Evolutionary conservation across 2,113 vertebrate species (phyloP).

Genomic region (Crotophaga sulcirostris): DNA sequence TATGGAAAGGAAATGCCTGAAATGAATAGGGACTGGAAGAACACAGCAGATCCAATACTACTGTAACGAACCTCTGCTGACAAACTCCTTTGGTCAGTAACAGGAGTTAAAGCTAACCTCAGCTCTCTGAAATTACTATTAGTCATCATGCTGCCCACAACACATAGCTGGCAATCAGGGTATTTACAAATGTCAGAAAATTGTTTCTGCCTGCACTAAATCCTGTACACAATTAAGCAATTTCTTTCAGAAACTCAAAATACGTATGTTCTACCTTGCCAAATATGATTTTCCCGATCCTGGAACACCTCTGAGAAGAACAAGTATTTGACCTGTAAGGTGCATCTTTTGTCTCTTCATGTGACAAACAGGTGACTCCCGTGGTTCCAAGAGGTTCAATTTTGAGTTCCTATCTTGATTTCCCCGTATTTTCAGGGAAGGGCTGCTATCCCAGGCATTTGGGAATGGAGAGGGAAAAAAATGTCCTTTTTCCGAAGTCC

Average conservation of each 20-base stretch:
- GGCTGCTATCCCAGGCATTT: constrained; percentile 63
- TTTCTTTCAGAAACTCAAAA: constrained; percentile 35
- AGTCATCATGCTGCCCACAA: neutral
- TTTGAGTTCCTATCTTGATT: constrained; percentile 66
- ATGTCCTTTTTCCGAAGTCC: constrained; percentile 43
- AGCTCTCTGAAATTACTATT: neutral
- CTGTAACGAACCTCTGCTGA: neutral
- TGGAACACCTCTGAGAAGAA: constrained; percentile 93
- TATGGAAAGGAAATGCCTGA: neutral
- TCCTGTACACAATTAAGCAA: neutral
- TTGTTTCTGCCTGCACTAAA: neutral
- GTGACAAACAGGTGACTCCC: constrained; percentile 57
- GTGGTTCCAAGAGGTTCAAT: constrained; percentile 49
- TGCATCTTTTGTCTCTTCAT: constrained; percentile 75
- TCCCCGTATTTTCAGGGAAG: constrained; percentile 79
- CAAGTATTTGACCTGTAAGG: constrained; percentile 84
- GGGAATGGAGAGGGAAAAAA: constrained; percentile 62
- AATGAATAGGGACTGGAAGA: neutral
- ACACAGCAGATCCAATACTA: neutral
- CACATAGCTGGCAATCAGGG: neutral
- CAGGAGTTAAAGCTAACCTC: neutral
- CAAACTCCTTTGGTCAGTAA: neutral
- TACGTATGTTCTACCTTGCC: constrained; percentile 84
- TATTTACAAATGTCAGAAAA: neutral
- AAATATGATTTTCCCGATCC: constrained; percentile 95